Evolutionary conservation across 2,888 invertebrate genomes (phyloP), one percentile per base, ranked within the genome.

Genomic region (Clepsis dumicolana): DNA sequence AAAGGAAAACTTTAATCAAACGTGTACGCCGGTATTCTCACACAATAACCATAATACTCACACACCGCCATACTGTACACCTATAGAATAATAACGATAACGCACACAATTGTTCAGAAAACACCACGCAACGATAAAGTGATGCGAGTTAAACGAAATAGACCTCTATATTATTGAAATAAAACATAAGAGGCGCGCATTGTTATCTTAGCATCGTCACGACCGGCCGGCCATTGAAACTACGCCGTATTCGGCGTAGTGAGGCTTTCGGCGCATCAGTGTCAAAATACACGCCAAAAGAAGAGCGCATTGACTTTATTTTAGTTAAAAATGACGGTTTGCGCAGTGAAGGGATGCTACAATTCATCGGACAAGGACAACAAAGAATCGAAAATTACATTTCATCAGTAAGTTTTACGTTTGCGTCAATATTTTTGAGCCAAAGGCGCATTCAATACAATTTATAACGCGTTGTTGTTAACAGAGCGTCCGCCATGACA

Each of bases 1-100:
- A 32, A 29, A 57, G 38, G 16, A 63, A 63, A 35, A 63, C 25
- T 25, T 53, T 54, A n/a, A 14, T 24, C 44, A 32, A 32, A 56
- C 48, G 21, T 21, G 10, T 12, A 12, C n/a, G n/a, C n/a, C n/a
- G n/a, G n/a, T n/a, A n/a, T n/a, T n/a, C 48, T 8, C 48, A 48
- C 48, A 48, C 21, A 48, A 48, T 48, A 21, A 48, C 21, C 21
- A 48, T 12, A 21, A 21, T 12, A 35, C 35, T 35, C 41, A 41
- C 41, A 41, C 41, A 35, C 35, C 35, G 12, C 12, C 12, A 3
- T 41, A 16, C 16, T 41, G 41, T 41, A 41, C 14, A 7, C 41
- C 35, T 12, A 35, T 35, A 35, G 7, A 18, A 44, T 18, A 44
- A 12, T 21, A 48, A 48, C 21, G 48, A 48, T 21, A 41, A 41